A percentile compares a stretch with the other conserved stretches of the same genome.
phyloP scores from a whole-genome alignment of 2,888 invertebrate genomes.

The Uloborus plumipes region DNA sequence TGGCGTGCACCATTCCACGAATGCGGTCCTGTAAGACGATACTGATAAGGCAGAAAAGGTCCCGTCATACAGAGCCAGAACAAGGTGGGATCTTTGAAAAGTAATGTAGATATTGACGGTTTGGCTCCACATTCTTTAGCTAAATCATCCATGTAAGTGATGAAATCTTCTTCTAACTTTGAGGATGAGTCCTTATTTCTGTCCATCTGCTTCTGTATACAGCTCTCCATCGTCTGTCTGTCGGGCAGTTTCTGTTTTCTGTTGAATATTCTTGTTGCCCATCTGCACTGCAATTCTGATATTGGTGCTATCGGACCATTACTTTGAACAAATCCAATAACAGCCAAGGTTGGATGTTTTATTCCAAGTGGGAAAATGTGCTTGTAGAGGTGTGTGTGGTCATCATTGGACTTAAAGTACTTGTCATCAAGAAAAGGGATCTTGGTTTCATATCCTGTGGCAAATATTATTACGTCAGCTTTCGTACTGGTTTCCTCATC shows the following conservation, averaged over 20 bases:
- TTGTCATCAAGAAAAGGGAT: constrained; percentile 57
- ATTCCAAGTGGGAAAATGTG: constrained; percentile 74
- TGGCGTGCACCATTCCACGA: constrained; percentile 72
- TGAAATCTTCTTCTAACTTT: constrained; percentile 52
- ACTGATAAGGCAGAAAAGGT: constrained; percentile 70
- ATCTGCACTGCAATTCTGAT: constrained; percentile 84
- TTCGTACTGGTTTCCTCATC: constrained; percentile 67
- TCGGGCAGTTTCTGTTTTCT: constrained; percentile 73
- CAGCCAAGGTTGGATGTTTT: constrained; percentile 83
- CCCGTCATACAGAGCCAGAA: constrained; percentile 69
- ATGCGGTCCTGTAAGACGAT: constrained; percentile 71
- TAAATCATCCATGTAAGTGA: constrained; percentile 72
- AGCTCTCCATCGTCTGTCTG: neutral
- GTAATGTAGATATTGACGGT: constrained; percentile 70
- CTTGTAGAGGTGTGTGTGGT: constrained; percentile 50
- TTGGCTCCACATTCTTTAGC: constrained; percentile 71
- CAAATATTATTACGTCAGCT: constrained; percentile 59
- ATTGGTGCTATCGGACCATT: constrained; percentile 84
- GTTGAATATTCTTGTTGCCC: constrained; percentile 74
- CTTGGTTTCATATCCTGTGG: constrained; percentile 65
- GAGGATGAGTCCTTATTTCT: neutral
- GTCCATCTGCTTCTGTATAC: neutral
- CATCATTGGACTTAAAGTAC: constrained; percentile 20
- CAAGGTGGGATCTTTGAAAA: constrained; percentile 68
- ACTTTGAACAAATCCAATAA: constrained; percentile 85